Conservation (phyloP, 2,888 invertebrate species). For the Lithodes maja region DNA sequence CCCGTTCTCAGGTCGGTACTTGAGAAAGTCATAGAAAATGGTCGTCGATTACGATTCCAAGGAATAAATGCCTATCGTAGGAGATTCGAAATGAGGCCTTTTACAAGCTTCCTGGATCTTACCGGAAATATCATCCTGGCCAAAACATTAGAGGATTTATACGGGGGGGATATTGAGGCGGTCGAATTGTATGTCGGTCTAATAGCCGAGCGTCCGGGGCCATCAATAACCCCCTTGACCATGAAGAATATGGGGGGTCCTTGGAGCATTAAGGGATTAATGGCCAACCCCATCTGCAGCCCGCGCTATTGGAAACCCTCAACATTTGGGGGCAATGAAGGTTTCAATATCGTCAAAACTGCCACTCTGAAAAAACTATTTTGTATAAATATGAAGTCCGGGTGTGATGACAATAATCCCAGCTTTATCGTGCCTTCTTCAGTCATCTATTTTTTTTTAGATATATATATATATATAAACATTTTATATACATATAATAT, state of each 20-base stretch:
- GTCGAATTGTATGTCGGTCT: constrained; percentile 75
- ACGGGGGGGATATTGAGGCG: constrained; percentile 75
- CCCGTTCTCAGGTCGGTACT: too few species aligned
- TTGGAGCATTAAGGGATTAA: constrained; percentile 75
- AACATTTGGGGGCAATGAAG: constrained; percentile 76
- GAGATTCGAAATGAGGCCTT: constrained; percentile 74
- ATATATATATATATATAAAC: too few species aligned
- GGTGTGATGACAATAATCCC: constrained; percentile 71
- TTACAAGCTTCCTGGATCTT: constrained; percentile 74
- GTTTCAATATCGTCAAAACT: constrained; percentile 74
- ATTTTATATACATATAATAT: too few species aligned
- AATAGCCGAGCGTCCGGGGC: constrained; percentile 74
- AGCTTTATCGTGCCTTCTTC: neutral
- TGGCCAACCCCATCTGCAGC: constrained; percentile 75
- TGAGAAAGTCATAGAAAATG: too few species aligned
- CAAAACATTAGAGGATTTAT: constrained; percentile 74
- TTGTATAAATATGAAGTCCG: constrained; percentile 74
- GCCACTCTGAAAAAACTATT: constrained; percentile 74
- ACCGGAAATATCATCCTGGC: constrained; percentile 75
- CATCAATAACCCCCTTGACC: constrained; percentile 72
- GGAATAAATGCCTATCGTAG: too few species aligned
- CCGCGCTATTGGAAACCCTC: constrained; percentile 75
- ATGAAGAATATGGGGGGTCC: constrained; percentile 75
- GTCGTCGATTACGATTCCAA: too few species aligned
- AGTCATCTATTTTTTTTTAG: too few species aligned